Evolutionary conservation across 2,888 invertebrate species (phyloP).

Genomic region (Drosophila multiciliata): DNA sequence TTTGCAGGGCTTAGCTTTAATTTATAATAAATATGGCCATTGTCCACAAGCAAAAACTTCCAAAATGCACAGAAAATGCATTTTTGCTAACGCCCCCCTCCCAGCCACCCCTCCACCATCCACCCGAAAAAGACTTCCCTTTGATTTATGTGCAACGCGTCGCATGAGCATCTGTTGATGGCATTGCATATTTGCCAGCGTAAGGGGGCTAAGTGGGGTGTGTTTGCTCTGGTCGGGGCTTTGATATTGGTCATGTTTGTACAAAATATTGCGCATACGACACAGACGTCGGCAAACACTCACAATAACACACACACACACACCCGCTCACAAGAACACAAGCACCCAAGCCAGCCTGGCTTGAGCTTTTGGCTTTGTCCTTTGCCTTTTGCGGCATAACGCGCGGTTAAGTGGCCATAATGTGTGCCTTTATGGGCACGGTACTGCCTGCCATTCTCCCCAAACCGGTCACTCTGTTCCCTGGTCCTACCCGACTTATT

Average conservation of each 20-base stretch:
- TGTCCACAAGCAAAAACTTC: constrained; percentile 21
- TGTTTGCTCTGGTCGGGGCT: constrained; percentile 13
- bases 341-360: constrained; percentile 33
- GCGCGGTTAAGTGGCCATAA: constrained; percentile 82
- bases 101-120: not conserved
- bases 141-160: constrained; percentile 70
- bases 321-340: constrained; percentile 11
- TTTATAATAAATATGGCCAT: constrained; percentile 65
- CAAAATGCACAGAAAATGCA: constrained; percentile 35
- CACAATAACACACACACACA: constrained; percentile 1
- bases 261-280: constrained; percentile 79
- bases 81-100: constrained; percentile 17
- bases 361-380: constrained; percentile 70
- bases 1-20: constrained; percentile 69
- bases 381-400: constrained; percentile 80
- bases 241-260: constrained; percentile 68
- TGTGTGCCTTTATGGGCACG: constrained; percentile 74
- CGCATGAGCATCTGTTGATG: constrained; percentile 69
- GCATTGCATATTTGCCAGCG: constrained; percentile 65
- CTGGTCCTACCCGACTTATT: constrained; percentile 50
- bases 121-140: constrained; percentile 16
- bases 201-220: not conserved
- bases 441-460: constrained; percentile 25
- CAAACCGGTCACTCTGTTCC: not conserved
- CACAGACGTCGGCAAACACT: constrained; percentile 31